phyloP scores from a whole-genome alignment of 1,140 invertebrate genomes.

The Trichonephila clavipes region DNA sequence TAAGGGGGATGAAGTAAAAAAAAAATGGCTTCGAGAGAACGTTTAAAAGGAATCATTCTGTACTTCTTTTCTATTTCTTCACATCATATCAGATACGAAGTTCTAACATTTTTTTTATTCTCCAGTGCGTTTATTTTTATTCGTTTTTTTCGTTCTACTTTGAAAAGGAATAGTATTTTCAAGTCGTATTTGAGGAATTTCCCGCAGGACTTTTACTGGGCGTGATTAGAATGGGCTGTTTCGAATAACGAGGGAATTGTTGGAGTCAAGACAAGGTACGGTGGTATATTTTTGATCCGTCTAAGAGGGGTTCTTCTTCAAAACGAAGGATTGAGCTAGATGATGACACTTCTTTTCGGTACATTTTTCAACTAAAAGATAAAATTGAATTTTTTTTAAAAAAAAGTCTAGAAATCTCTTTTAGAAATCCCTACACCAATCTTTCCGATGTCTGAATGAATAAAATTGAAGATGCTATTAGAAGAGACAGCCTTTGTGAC shows the following conservation, averaged over 20 bases:
- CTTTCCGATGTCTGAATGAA: not conserved
- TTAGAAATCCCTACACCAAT: not conserved
- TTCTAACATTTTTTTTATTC: not conserved
- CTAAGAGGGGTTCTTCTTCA: not conserved
- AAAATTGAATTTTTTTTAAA: not conserved
- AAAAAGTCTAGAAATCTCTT: not conserved
- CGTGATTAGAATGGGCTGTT: conserved; percentile 48
- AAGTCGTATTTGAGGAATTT: conserved; percentile 38
- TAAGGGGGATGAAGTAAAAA: not conserved
- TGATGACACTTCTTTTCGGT: not conserved
- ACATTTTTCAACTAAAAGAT: not conserved
- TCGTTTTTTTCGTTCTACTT: not conserved
- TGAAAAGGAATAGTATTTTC: not conserved
- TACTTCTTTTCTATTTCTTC: conserved; percentile 35
- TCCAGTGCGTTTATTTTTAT: not conserved
- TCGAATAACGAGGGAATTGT: conserved; percentile 26
- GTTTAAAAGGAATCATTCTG: conserved; percentile 11
- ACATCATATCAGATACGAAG: conserved; percentile 29
- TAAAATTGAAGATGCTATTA: not conserved
- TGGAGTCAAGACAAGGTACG: not conserved
- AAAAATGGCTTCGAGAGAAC: not conserved
- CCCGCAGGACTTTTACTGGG: conserved; percentile 11
- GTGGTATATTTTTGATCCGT: not conserved
- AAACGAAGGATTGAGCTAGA: not conserved
- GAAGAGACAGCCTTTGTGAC: not conserved